Base-by-base conservation (phyloP, 2,888 invertebrate genomes). In the Apamea monoglypha region DNA sequence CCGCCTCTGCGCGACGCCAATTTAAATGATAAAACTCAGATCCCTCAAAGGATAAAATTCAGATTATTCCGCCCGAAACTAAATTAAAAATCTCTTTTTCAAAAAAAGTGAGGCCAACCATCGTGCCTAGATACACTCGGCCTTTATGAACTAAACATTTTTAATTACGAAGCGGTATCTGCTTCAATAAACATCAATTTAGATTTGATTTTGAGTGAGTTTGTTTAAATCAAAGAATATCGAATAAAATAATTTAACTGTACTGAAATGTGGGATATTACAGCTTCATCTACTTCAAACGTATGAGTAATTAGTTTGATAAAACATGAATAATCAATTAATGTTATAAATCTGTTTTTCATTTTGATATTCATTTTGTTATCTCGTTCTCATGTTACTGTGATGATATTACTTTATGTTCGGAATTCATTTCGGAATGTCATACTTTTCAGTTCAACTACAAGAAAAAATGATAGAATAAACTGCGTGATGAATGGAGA, bases 21-120 rank as follows among this genome's bases (percentile, higher is more conserved):
- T 96, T 96, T 95, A 95, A 95, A 96, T 96, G 95, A 95, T 96
- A 96, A 96, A 96, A 96, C 94, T 94, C 91, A 93, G 94, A 95
- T 95, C 93, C 92, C 92, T 93, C 94, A 95, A 95, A 95, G 95
- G 95, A 95, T 95, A 93, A 95, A 94, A 94, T 93, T 94, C 92
- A 93, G 91, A 95, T 95, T 93, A 93, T 93, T 91, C 91, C 91
- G 89, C 89, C 91, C 92, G 89, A 87, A 93, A 94, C 91, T 92
- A 93, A 94, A 94, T 93, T 93, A 93, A 93, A 93, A 92, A 91
- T 89, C 89, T 82, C 76, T 86, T 87, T 88, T 90, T 78, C 81
- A 50, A 50, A 85, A 87, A 83, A 85, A 81, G 64, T 84, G 70
- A 32, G 72, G 74, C 72, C 80, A 63, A 70, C 77, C 86, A 76